phyloP scores from a whole-genome alignment of 1,140 invertebrate genomes.

The Eupristina koningsbergeri region DNA sequence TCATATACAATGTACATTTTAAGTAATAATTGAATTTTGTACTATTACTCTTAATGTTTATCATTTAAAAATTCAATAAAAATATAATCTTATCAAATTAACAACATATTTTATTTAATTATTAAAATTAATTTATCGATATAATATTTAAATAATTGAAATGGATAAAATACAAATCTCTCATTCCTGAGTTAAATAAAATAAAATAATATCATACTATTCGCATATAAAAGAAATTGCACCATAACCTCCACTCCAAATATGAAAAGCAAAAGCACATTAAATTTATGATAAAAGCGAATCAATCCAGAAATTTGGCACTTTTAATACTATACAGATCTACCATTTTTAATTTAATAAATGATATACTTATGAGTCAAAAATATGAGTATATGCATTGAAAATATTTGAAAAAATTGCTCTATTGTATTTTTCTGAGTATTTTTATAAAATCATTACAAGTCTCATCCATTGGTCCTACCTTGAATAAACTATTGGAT shows the following conservation, averaged over 20 bases:
- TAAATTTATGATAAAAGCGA: slow-evolving; percentile 28
- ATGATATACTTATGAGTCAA: background rate
- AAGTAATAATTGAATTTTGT: background rate
- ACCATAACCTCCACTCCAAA: slow-evolving; percentile 29
- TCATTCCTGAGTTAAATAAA: background rate
- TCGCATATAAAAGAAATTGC: background rate
- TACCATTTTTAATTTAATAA: slow-evolving; percentile 15
- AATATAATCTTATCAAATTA: background rate
- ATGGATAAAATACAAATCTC: background rate
- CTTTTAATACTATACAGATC: slow-evolving; percentile 11
- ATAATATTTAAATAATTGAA: background rate
- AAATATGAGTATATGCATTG: background rate
- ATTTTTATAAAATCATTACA: slow-evolving; percentile 36
- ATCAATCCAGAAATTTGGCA: background rate
- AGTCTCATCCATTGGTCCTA: slow-evolving; percentile 56
- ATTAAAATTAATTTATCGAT: background rate
- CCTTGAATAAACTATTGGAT: slow-evolving; percentile 69
- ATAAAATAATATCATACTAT: background rate
- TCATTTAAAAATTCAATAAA: background rate
- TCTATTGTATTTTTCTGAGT: slow-evolving; percentile 21
- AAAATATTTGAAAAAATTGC: slow-evolving; percentile 18
- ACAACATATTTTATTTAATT: background rate
- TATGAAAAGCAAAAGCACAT: slow-evolving; percentile 41
- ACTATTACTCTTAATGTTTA: background rate
- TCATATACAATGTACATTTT: background rate